Conservation (phyloP, 2,888 invertebrate species). For the Machimus rusticus region DNA sequence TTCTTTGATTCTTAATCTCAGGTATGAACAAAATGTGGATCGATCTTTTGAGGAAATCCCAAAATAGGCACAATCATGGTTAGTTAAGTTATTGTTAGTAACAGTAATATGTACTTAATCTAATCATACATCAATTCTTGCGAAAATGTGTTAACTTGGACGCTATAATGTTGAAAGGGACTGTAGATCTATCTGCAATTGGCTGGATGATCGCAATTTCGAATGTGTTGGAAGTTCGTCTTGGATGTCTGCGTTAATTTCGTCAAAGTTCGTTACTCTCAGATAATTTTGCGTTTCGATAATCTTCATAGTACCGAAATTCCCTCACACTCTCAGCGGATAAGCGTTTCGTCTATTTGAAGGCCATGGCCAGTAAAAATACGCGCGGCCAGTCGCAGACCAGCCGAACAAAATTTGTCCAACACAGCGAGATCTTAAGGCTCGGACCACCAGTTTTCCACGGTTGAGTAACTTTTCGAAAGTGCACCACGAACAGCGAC, state of each 20-base stretch:
- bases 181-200: not conserved
- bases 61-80: not conserved
- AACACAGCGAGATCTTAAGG: not conserved
- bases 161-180: not conserved
- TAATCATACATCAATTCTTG: not conserved
- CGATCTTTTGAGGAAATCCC: no score
- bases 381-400: not conserved
- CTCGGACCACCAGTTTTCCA: constrained; percentile 5
- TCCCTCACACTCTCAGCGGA: not conserved
- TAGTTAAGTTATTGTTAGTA: not conserved
- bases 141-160: not conserved
- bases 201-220: not conserved
- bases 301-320: constrained; percentile 27
- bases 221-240: not conserved
- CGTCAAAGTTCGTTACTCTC: constrained; percentile 39
- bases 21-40: no score
- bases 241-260: not conserved
- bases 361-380: constrained; percentile 35
- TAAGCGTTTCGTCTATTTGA: not conserved
- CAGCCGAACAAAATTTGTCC: not conserved
- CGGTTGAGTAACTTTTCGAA: constrained; percentile 30
- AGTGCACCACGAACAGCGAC: not conserved
- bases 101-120: not conserved
- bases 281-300: constrained; percentile 29
- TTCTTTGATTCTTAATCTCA: no score